Percentiles rank a stretch among this genome's conserved stretches.
Conservation (phyloP, 2,113 vertebrate species). For the Perognathus longimembris region DNA sequence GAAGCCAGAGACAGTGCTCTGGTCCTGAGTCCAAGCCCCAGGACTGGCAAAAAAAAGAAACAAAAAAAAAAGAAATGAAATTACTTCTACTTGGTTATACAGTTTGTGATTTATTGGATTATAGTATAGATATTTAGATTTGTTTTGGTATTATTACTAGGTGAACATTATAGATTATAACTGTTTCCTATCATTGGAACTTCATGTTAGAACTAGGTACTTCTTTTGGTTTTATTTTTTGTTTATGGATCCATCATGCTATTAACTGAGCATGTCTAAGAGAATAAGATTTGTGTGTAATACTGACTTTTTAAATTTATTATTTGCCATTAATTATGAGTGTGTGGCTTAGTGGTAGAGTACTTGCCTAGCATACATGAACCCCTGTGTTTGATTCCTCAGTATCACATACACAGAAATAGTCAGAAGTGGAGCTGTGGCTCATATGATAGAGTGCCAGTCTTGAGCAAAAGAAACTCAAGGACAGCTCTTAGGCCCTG, state of each 20-base stretch:
- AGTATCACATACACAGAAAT: too few species aligned
- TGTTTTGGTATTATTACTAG: conserved; percentile 22
- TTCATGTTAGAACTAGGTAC: neutral
- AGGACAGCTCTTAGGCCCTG: too few species aligned
- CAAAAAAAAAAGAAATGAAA: too few species aligned
- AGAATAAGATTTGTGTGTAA: conserved; percentile 22
- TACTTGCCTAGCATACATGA: neutral
- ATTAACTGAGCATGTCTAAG: neutral
- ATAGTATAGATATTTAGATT: neutral
- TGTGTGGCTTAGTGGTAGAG: too few species aligned
- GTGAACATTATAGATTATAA: conserved; percentile 25
- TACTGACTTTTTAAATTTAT: neutral
- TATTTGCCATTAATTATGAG: neutral
- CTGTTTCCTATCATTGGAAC: neutral
- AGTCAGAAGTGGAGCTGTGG: too few species aligned
- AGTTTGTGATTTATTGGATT: conserved; percentile 45
- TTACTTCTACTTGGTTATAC: neutral
- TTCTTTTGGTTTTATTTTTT: conserved; percentile 18
- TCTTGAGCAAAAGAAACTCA: too few species aligned
- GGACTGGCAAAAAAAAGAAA: too few species aligned
- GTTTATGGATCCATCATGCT: neutral
- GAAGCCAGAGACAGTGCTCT: too few species aligned
- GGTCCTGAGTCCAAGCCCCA: too few species aligned
- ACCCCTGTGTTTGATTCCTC: too few species aligned
- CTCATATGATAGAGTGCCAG: too few species aligned